Percentiles rank a stretch among this genome's conserved stretches.
phyloP scores from a whole-genome alignment of 2,113 vertebrate genomes.

The Datnioides undecimradiatus region DNA sequence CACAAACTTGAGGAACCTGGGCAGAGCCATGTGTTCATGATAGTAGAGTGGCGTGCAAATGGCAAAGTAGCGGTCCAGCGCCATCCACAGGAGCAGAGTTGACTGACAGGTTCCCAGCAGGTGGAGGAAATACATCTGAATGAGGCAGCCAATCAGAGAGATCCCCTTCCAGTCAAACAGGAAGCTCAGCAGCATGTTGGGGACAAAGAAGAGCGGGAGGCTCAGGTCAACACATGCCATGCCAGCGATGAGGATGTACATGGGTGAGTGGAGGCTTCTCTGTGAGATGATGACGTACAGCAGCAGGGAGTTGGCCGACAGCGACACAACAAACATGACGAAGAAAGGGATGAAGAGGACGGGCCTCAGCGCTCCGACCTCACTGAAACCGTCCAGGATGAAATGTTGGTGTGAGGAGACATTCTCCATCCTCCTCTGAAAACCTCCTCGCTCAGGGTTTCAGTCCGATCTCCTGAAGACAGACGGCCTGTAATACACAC shows the following conservation, averaged over 20 bases:
- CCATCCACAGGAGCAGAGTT: conserved; percentile 48
- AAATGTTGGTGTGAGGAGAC: conserved; percentile 25
- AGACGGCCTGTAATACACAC: neutral
- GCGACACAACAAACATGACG: conserved; percentile 9
- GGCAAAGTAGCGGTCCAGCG: conserved; percentile 59
- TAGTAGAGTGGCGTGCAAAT: conserved; percentile 54
- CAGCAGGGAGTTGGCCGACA: conserved; percentile 45
- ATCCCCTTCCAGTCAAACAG: conserved; percentile 45
- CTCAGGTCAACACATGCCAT: conserved; percentile 40
- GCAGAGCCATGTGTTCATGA: conserved; percentile 19
- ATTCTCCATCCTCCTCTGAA: conserved; percentile 23
- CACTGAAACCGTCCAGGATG: conserved; percentile 9
- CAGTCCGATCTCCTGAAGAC: neutral
- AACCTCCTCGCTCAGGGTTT: neutral
- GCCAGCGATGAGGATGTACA: conserved; percentile 57
- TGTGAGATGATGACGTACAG: conserved; percentile 28
- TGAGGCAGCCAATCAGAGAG: conserved; percentile 50
- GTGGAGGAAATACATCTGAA: conserved; percentile 43
- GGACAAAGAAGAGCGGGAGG: conserved; percentile 32
- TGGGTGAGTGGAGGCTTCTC: conserved; percentile 49
- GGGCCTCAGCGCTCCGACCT: conserved; percentile 24
- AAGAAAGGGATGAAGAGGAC: conserved; percentile 47
- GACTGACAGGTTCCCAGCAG: conserved; percentile 24
- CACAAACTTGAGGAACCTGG: conserved; percentile 12
- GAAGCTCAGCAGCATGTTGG: conserved; percentile 58